These are phyloP conservation scores for Holacanthus passer DNA, from an alignment of 2,113 vertebrate genomes.

Conservation along the genomic window DNA sequence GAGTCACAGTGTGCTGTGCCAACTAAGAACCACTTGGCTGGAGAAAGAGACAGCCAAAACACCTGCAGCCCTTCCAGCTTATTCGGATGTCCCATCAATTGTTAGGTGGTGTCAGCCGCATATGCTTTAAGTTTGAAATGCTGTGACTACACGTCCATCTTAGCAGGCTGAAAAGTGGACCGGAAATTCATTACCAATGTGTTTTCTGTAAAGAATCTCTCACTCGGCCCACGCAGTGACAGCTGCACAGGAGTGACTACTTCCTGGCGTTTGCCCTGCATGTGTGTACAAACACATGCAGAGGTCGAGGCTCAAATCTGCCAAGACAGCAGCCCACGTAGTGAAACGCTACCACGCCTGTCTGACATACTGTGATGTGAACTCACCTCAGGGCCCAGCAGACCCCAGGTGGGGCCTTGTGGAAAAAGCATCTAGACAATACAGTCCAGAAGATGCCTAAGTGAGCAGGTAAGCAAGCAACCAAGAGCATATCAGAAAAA, in stretches of 20 bases:
- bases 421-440: slow-evolving; percentile 62
- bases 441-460: slow-evolving; percentile 47
- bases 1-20: slow-evolving; percentile 21
- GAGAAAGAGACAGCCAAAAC: slow-evolving; percentile 17
- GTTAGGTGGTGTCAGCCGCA: slow-evolving; percentile 17
- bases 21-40: slow-evolving; percentile 23
- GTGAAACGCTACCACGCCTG: slow-evolving; percentile 33
- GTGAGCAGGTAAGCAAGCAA: slow-evolving; percentile 50
- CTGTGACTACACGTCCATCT: slow-evolving; percentile 3
- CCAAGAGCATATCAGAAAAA: slow-evolving; percentile 42
- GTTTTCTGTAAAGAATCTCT: slow-evolving; percentile 30
- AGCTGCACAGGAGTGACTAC: slow-evolving; percentile 19
- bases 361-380: slow-evolving; percentile 59
- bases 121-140: not conserved
- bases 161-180: not conserved
- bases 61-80: slow-evolving; percentile 47
- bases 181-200: slow-evolving; percentile 25
- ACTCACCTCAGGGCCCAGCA: slow-evolving; percentile 31
- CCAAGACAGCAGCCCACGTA: slow-evolving; percentile 45
- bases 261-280: slow-evolving; percentile 31
- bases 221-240: slow-evolving; percentile 30
- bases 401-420: slow-evolving; percentile 51
- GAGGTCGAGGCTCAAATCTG: slow-evolving; percentile 16
- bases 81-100: slow-evolving; percentile 19
- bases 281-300: slow-evolving; percentile 45